Evolutionary conservation across 2,797 vertebrate species (phyloP).

Genomic region (Labroides dimidiatus): DNA sequence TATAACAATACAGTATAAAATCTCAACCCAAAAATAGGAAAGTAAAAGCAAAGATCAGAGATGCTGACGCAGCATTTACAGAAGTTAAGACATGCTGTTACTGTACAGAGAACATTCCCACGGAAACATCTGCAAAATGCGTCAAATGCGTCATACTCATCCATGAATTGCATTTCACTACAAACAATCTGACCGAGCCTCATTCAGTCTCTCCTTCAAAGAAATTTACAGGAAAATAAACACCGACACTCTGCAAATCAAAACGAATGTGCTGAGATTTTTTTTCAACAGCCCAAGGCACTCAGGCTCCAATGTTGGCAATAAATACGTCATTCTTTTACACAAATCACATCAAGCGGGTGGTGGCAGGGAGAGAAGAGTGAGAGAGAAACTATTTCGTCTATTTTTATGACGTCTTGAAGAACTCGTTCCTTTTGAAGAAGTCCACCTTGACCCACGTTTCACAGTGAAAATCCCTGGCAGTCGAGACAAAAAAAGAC

Average conservation of each 20-base stretch:
- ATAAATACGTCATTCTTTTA: slow-evolving; percentile 75
- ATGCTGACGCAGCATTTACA: slow-evolving; percentile 83
- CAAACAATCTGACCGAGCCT: slow-evolving; percentile 46
- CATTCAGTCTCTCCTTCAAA: slow-evolving; percentile 62
- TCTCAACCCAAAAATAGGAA: slow-evolving; percentile 80
- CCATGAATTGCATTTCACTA: slow-evolving; percentile 70
- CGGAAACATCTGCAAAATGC: slow-evolving; percentile 78
- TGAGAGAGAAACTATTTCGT: slow-evolving; percentile 60
- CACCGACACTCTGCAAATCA: slow-evolving; percentile 79
- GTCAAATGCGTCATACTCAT: slow-evolving; percentile 72
- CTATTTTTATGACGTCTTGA: slow-evolving; percentile 56
- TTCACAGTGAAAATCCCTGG: slow-evolving; percentile 83
- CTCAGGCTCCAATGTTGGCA: slow-evolving; percentile 90
- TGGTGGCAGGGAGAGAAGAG: slow-evolving; percentile 74
- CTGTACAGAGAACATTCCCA: slow-evolving; percentile 84
- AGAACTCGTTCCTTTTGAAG: slow-evolving; percentile 57
- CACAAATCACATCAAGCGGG: slow-evolving; percentile 80
- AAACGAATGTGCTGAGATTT: slow-evolving; percentile 79
- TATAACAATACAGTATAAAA: slow-evolving; percentile 89
- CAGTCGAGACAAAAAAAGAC: slow-evolving; percentile 67
- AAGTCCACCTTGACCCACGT: slow-evolving; percentile 56
- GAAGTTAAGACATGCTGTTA: slow-evolving; percentile 85
- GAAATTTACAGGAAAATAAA: slow-evolving; percentile 70
- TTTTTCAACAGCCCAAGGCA: slow-evolving; percentile 89
- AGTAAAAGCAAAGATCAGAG: slow-evolving; percentile 82